phyloP scores from a whole-genome alignment of 2,113 vertebrate species.

The Laterallus jamaicensis region DNA sequence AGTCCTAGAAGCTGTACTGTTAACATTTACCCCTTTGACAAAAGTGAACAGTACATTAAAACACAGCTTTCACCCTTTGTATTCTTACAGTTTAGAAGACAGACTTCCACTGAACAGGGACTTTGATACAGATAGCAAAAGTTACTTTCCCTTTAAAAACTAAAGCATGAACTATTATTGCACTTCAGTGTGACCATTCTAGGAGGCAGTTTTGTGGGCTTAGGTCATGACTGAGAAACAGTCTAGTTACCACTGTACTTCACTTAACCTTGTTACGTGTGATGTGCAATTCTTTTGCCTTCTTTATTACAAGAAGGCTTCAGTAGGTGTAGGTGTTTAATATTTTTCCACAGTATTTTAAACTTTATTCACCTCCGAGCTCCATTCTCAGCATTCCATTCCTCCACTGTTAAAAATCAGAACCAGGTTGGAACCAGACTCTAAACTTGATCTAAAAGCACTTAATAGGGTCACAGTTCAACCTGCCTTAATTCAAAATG shows the following conservation, averaged over 20 bases:
- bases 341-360: background rate
- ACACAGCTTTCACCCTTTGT: background rate
- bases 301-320: background rate
- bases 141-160: background rate
- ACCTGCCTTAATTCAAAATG: background rate
- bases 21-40: background rate
- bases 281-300: background rate
- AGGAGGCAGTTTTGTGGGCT: background rate
- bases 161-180: background rate
- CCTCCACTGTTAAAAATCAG: background rate
- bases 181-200: background rate
- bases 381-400: constrained; percentile 12
- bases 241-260: background rate
- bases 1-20: background rate
- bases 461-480: background rate
- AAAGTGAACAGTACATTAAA: background rate
- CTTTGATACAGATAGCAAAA: background rate
- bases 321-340: constrained; percentile 7
- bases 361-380: background rate
- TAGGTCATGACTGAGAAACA: background rate
- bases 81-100: background rate
- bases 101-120: background rate
- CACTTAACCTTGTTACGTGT: background rate
- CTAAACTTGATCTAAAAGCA: background rate
- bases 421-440: background rate